Base-by-base conservation (phyloP, 2,888 invertebrate genomes). In the Nezara viridula region DNA sequence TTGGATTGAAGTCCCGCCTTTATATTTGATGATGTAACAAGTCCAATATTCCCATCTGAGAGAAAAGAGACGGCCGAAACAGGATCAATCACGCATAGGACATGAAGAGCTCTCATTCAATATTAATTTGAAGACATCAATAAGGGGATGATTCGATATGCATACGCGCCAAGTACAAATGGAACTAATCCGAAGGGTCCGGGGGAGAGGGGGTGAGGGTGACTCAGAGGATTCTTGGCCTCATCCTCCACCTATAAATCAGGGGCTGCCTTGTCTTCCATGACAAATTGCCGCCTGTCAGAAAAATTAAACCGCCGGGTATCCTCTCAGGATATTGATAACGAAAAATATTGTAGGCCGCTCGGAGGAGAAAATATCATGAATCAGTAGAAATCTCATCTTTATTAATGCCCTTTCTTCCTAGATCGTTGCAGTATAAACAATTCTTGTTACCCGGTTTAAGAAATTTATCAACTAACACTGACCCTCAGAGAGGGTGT, bases 51-150 rank as follows among this genome's bases (percentile, higher is more conserved):
- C 73, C 60, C n/a, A 44, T 5, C 81, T 2, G 44, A 16, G 5
- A 24, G 44, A 9, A 24, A n/a, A 14, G 44, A 77, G 10, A n/a
- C 9, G n/a, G 1, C 44, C 24, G 21, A 40, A 81, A 44, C 81
- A 81, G n/a, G 81, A 47, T 47, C 81, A 47, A 44, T 47, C 81
- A 81, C 14, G 81, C 81, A 24, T 81, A n/a, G 40, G 44, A 81
- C 81, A 44, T 81, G 81, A 81, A 81, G 81, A 44, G 81, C 24
- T 81, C 44, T 81, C 81, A 81, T 81, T 81, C 81, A 81, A 81
- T 81, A 81, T 81, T 81, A 81, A 81, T 81, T 81, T 44, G 81
- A 44, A 81, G 81, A n/a, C 81, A 81, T 81, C 81, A 81, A 81
- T 81, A 81, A 81, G 81, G 81, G 44, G 24, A 81, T 24, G 44